A percentile compares a stretch with the other conserved stretches of the same genome.
Evolutionary conservation across 1,140 invertebrate species (phyloP).

Genomic region (Drosophila santomea): DNA sequence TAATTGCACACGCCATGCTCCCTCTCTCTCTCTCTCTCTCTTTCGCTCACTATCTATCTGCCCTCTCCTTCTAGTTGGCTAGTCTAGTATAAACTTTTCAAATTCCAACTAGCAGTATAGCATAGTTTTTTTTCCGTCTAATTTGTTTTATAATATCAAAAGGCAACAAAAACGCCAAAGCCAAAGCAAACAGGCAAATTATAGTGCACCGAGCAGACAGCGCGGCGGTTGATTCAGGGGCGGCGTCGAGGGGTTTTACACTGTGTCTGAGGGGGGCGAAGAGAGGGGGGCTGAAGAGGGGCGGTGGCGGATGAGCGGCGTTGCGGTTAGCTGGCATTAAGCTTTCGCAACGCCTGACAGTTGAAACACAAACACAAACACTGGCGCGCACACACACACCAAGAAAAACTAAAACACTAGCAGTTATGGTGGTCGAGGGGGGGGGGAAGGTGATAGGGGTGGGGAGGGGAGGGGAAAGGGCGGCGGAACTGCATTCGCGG

Average conservation of each 20-base stretch:
- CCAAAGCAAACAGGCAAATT: conserved; percentile 66
- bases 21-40: neutral
- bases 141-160: conserved; percentile 80
- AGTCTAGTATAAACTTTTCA: conserved; percentile 50
- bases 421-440: too few species aligned
- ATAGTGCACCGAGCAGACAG: conserved; percentile 77
- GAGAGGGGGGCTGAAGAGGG: neutral
- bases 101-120: conserved; percentile 50
- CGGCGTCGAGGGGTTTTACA: neutral
- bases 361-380: conserved; percentile 49
- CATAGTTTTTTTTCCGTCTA: conserved; percentile 63
- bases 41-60: neutral
- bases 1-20: conserved; percentile 69
- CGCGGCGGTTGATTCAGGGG: conserved; percentile 64
- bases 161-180: conserved; percentile 50
- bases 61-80: neutral
- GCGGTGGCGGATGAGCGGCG: conserved; percentile 5
- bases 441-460: conserved; percentile 1
- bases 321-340: conserved; percentile 72
- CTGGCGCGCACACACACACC: neutral
- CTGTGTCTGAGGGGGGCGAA: neutral
- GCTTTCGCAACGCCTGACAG: conserved; percentile 75
- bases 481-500: conserved; percentile 55
- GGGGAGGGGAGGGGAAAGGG: conserved; percentile 24
- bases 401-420: neutral